Evolutionary conservation across 1,140 invertebrate species (phyloP), one percentile per base, ranked within the genome.

Genomic region (Cyclargus thomasi): DNA sequence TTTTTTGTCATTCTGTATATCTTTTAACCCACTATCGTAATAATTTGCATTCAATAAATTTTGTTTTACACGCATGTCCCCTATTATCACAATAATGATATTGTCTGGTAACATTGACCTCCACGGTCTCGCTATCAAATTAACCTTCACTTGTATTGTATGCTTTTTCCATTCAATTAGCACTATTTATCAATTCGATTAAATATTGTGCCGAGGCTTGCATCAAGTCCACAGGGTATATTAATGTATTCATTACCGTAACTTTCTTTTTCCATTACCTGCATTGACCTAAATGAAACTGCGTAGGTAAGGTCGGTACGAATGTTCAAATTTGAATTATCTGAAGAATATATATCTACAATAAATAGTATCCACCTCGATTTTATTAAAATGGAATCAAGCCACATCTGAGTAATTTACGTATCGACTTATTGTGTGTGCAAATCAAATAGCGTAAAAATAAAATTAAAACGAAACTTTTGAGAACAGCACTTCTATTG

Each of bases 171-270:
- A 47, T 47, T 47, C 39, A 47, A 47, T 47, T 47, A 47, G 39
- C 14, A 39, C 10, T 23, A 23, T 8, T 29, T 47, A 16, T 47
- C 39, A 47, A 47, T 47, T 47, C 39, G 39, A 47, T 47, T 47
- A 47, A 47, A 47, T 47, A 47, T 47, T 47, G 39, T 47, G 14
- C 39, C 39, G 10, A 47, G 39, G 39, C 39, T 47, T 47, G 39
- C 39, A 21, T 47, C 29, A 5, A 64, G 63, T 64, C 20, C 21
- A 21, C 63, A 64, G 63, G 63, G 47, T 36, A 22, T 47, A 64
- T 16, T 47, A 47, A 14, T 64, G 14, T 64, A 53, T 21, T 62
- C 23, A 47, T 64, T 8, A 21, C 16, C 11, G 36, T 62, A 20
- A 62, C 59, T 20, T 23, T 23, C 14, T 23, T 62, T 62, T 11